These are phyloP conservation scores for Abramis brama DNA, from an alignment of 2,113 vertebrate species.

Conservation along the genomic window DNA sequence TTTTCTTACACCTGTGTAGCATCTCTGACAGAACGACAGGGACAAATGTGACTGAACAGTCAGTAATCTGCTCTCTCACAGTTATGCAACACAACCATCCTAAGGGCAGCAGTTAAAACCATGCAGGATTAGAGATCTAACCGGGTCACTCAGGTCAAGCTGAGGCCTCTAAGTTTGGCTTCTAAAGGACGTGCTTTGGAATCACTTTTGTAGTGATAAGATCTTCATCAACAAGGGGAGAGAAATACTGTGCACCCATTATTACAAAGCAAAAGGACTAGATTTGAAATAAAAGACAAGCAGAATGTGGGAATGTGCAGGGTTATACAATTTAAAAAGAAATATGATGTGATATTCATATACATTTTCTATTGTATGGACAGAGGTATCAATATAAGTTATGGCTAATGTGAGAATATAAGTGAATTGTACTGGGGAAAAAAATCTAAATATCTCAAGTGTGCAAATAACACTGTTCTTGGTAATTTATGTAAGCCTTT, in stretches of 20 bases:
- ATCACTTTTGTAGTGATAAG: not conserved
- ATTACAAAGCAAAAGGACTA: not conserved
- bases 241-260: not conserved
- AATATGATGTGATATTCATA: not conserved
- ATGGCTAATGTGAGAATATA: not conserved
- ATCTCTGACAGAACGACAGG: constrained; percentile 1
- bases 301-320: not conserved
- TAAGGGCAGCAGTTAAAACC: not conserved
- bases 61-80: constrained; percentile 13
- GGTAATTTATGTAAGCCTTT: not conserved
- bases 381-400: not conserved
- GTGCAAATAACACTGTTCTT: not conserved
- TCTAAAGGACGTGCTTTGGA: not conserved
- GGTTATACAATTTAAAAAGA: not conserved
- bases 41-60: not conserved
- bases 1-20: not conserved
- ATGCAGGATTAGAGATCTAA: constrained; percentile 17
- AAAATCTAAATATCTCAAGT: not conserved
- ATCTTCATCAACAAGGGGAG: not conserved
- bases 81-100: constrained; percentile 8
- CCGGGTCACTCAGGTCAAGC: constrained; percentile 20
- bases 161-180: not conserved
- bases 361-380: not conserved
- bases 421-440: too few relatives aligned
- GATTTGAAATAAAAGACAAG: not conserved